Base-by-base conservation (phyloP, 2,797 vertebrate genomes). In the Chelon auratus region DNA sequence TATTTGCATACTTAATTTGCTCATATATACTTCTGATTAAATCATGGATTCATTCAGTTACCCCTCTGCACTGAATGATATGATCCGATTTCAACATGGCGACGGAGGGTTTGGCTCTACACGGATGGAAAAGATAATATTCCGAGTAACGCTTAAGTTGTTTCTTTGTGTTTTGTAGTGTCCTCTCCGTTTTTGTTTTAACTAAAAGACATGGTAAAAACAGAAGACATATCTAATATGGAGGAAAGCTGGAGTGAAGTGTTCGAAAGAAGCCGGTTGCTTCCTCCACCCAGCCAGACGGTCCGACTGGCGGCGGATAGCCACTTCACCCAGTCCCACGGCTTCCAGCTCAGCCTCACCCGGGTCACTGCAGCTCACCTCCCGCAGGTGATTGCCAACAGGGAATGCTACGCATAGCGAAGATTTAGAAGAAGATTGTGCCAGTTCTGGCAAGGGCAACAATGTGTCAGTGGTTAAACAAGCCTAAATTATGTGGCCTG, bases 201-300 rank as follows among this genome's bases (percentile, higher is more conserved):
- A 65, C 17, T 26, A 0, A 12, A 61, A 4, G 50, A 5, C 9
- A 87, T 89, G 85, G 79, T 89, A 0, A 81, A 72, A 55, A 59
- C 66, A 17, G 86, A 77, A 36, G 77, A 72, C 3, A 1, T 40
- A 0, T 7, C 26, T 58, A 57, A 43, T 12, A 93, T 94, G 93
- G 71, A 66, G 50, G 83, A 70, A 0, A 85, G 91, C 77, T 97
- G 97, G 97, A 91, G 80, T 30, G 67, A 55, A 39, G 26, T 87
- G 71, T 96, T 96, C 52, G 40, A 83, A 17, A 89, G 82, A 36
- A 88, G 76, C 50, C 85, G 87, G 2, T 15, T 87, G 1, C 72
- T 97, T 4, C 96, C 96, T 0, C 94, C 96, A 0, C 94, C 94
- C 70, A 65, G 88, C 0, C 95, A 95, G 78, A 93, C 95, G 0